Conservation (phyloP, 2,888 invertebrate species). For the Parthenolecanium corni region DNA sequence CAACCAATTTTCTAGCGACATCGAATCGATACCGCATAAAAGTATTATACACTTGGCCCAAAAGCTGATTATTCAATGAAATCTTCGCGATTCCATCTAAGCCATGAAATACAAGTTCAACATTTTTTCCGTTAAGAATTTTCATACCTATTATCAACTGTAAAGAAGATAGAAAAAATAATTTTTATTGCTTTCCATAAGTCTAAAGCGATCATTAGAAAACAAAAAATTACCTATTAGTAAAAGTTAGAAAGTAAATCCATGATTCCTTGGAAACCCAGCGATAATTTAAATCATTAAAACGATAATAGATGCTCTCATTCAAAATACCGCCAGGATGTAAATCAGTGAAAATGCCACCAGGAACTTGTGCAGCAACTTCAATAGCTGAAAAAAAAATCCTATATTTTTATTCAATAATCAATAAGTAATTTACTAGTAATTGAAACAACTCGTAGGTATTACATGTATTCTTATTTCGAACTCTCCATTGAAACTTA, state of each 20-base stretch:
- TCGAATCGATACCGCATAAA: conserved; percentile 65
- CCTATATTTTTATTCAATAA: no score
- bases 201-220: background rate
- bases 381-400: conserved; percentile 38
- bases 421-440: no score
- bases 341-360: conserved; percentile 67
- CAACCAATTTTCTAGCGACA: conserved; percentile 44
- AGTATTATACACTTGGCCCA: conserved; percentile 70
- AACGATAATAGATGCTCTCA: conserved; percentile 51
- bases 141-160: background rate
- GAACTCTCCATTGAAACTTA: background rate
- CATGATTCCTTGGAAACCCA: conserved; percentile 76
- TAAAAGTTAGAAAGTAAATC: conserved; percentile 47
- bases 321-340: conserved; percentile 46
- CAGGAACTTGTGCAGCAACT: conserved; percentile 54
- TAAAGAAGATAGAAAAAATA: background rate
- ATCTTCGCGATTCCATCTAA: conserved; percentile 74
- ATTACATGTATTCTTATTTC: background rate
- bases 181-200: background rate
- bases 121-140: no score
- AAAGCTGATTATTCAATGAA: conserved; percentile 52
- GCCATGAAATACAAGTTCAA: conserved; percentile 60
- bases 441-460: no score
- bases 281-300: conserved; percentile 64
- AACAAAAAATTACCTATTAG: conserved; percentile 29